Conservation (phyloP, 2,797 vertebrate species). For the Hypotaenidia philippensis region DNA sequence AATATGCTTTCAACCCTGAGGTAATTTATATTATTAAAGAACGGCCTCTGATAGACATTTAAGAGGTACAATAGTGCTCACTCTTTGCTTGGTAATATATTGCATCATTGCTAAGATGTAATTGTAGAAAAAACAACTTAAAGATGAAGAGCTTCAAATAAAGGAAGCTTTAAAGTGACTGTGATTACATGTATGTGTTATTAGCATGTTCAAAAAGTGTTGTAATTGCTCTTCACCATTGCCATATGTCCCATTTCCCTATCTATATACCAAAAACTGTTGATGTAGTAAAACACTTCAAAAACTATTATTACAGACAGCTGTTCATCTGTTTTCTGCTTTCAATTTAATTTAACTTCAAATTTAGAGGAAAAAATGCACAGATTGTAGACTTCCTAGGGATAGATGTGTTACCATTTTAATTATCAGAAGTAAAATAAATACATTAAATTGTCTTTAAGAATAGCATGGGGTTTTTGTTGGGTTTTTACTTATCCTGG, state of each 20-base stretch:
- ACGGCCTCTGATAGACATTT: constrained; percentile 42
- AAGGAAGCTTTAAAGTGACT: constrained; percentile 27
- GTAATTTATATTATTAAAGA: constrained; percentile 68
- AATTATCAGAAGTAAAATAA: background rate
- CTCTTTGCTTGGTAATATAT: background rate
- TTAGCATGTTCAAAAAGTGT: constrained; percentile 43
- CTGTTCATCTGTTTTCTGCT: constrained; percentile 17
- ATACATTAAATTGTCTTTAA: background rate
- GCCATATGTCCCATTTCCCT: constrained; percentile 34
- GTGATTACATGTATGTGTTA: constrained; percentile 32
- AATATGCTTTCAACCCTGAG: constrained; percentile 47
- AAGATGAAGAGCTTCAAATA: constrained; percentile 44
- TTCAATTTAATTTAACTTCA: constrained; percentile 30
- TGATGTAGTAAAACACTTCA: constrained; percentile 8
- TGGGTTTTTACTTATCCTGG: background rate
- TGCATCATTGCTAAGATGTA: constrained; percentile 19
- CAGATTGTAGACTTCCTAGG: background rate
- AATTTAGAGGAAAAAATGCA: background rate
- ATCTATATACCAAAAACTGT: constrained; percentile 19
- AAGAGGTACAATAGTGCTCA: constrained; percentile 51
- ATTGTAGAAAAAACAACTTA: constrained; percentile 35
- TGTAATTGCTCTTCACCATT: constrained; percentile 25
- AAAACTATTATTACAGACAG: constrained; percentile 39
- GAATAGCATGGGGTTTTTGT: background rate
- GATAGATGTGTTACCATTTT: background rate